Evolutionary conservation across 2,888 invertebrate species (phyloP).

Genomic region (Tinea trinotella): DNA sequence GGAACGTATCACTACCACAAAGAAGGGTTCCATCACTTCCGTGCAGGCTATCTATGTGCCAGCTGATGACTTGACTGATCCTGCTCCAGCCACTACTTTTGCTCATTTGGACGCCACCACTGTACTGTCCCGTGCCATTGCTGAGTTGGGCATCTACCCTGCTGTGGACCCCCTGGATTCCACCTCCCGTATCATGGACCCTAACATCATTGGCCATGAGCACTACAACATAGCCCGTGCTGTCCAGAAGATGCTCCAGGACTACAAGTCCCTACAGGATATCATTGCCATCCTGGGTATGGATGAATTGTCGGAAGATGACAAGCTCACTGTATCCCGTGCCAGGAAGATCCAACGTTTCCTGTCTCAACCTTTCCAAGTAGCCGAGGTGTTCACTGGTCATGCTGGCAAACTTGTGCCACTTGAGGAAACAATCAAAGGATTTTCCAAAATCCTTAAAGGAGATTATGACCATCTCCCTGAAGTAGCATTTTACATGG

Average conservation of each 20-base stretch:
- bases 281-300: constrained; percentile 91
- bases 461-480: constrained; percentile 94
- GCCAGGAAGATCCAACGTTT: constrained; percentile 90
- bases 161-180: constrained; percentile 97
- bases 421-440: constrained; percentile 88
- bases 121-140: constrained; percentile 92
- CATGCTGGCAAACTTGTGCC: constrained; percentile 92
- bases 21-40: constrained; percentile 90
- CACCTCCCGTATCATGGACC: constrained; percentile 95
- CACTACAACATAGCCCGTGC: constrained; percentile 93
- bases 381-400: constrained; percentile 95
- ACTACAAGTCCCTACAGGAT: constrained; percentile 78
- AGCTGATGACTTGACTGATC: constrained; percentile 96
- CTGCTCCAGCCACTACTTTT: constrained; percentile 95
- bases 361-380: constrained; percentile 87
- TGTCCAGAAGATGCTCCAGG: constrained; percentile 93
- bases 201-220: constrained; percentile 89
- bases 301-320: constrained; percentile 91
- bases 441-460: constrained; percentile 86
- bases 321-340: constrained; percentile 85
- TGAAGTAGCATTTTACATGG: constrained; percentile 96
- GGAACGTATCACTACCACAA: constrained; percentile 93
- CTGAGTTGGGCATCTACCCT: constrained; percentile 94
- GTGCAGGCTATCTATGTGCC: constrained; percentile 92
- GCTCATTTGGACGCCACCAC: constrained; percentile 97